Conservation (phyloP, 2,113 vertebrate species). For the Pterocles gutturalis region DNA sequence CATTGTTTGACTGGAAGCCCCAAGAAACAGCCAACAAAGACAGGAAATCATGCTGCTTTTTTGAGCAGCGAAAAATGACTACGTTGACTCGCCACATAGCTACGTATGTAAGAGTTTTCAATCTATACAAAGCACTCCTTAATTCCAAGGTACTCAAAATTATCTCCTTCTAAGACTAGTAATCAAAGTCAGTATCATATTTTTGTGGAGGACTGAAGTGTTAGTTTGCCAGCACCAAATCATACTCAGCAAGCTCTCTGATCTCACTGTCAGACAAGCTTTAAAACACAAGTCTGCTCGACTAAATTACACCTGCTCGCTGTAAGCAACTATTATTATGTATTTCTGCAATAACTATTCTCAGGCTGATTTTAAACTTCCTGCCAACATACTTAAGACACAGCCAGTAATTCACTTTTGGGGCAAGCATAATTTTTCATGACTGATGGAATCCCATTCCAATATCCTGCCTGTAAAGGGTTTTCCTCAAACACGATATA, state of each 20-base stretch:
- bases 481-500: not conserved
- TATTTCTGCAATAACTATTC: not conserved
- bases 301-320: slow-evolving; percentile 33
- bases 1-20: slow-evolving; percentile 1
- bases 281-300: not conserved
- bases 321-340: not conserved
- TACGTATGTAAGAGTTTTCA: not conserved
- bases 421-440: not conserved
- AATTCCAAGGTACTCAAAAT: not conserved
- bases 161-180: not conserved
- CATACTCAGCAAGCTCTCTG: not conserved
- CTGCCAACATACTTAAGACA: not conserved
- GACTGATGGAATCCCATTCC: not conserved
- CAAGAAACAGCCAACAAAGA: slow-evolving; percentile 33
- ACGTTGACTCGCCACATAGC: not conserved
- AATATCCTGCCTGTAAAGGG: not conserved
- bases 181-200: not conserved
- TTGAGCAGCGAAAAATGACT: not conserved
- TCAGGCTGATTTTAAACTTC: not conserved
- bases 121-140: not conserved
- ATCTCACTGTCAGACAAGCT: not conserved
- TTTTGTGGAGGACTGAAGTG: not conserved
- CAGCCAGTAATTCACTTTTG: not conserved
- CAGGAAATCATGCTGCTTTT: slow-evolving; percentile 56
- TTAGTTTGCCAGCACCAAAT: not conserved